Conservation (phyloP, 2,888 invertebrate species). For the Pollenia griseotomentosa region DNA sequence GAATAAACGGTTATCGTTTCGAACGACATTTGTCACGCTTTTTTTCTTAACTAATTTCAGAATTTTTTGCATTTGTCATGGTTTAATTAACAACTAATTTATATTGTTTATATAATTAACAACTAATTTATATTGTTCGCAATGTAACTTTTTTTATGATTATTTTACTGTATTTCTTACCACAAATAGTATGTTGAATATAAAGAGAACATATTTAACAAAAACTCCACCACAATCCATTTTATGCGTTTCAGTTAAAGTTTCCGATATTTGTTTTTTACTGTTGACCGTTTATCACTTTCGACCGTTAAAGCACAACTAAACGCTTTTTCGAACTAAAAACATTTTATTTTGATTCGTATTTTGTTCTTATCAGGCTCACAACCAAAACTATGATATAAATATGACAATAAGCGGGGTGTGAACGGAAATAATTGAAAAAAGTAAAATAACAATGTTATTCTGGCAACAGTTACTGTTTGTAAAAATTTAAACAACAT, state of each 20-base stretch:
- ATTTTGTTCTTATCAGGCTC: neutral
- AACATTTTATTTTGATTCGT: neutral
- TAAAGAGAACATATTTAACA: slow-evolving; percentile 92
- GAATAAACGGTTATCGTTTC: neutral
- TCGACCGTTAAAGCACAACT: slow-evolving; percentile 40
- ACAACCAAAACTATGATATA: neutral
- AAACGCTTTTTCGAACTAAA: slow-evolving; percentile 10
- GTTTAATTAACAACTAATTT: no score
- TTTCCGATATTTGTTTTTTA: slow-evolving; percentile 79
- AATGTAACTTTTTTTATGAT: neutral
- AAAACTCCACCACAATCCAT: slow-evolving; percentile 91
- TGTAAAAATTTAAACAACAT: no score
- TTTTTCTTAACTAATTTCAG: neutral
- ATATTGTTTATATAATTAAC: no score
- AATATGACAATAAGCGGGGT: neutral
- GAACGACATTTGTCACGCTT: neutral
- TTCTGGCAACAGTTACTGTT: neutral
- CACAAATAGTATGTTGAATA: slow-evolving; percentile 91
- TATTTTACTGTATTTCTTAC: slow-evolving; percentile 85
- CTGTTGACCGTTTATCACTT: slow-evolving; percentile 9
- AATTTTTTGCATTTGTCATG: neutral
- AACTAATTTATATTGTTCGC: neutral
- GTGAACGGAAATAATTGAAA: neutral
- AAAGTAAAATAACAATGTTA: neutral
- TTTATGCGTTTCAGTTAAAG: slow-evolving; percentile 77